Percentiles rank a stretch among this genome's conserved stretches.
Conservation (phyloP, 2,797 vertebrate species). For the Ataeniobius toweri region DNA sequence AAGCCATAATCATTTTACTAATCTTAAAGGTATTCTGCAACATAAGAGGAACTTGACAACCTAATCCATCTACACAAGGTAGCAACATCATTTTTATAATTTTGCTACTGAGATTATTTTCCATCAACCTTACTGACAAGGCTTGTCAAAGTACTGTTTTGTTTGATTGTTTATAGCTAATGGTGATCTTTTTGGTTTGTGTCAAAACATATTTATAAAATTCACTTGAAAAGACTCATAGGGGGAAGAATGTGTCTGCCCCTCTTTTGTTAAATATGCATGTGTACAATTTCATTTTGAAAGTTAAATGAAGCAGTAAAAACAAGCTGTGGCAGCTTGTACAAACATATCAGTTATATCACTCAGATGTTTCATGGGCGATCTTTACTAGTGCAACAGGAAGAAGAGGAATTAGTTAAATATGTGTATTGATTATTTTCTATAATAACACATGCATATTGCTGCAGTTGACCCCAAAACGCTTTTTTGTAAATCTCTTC, state of each 20-base stretch:
- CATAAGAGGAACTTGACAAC: conserved; percentile 18
- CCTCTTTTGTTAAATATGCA: conserved; percentile 12
- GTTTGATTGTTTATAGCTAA: conserved; percentile 39
- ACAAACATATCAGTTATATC: not conserved
- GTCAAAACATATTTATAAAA: conserved; percentile 57
- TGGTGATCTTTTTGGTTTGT: conserved; percentile 57
- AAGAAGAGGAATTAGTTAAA: not conserved
- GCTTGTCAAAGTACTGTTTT: conserved; percentile 49
- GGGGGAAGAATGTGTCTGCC: conserved; percentile 9
- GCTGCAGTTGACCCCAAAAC: not conserved
- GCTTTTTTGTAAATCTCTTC: not conserved
- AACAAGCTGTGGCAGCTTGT: not conserved
- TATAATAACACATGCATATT: not conserved
- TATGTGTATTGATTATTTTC: not conserved
- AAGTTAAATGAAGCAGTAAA: not conserved
- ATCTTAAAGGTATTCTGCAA: conserved; percentile 18
- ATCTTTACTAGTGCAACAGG: not conserved
- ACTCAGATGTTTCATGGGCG: not conserved
- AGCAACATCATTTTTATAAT: conserved; percentile 8
- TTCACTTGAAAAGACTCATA: conserved; percentile 17
- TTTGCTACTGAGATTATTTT: conserved; percentile 41
- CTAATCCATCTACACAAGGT: conserved; percentile 10
- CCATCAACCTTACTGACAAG: conserved; percentile 35
- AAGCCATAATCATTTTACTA: not conserved
- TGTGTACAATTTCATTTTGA: conserved; percentile 28